These are phyloP conservation scores for Zaprionus bogoriensis DNA, from an alignment of 2,888 invertebrate species.

Conservation along the genomic window DNA sequence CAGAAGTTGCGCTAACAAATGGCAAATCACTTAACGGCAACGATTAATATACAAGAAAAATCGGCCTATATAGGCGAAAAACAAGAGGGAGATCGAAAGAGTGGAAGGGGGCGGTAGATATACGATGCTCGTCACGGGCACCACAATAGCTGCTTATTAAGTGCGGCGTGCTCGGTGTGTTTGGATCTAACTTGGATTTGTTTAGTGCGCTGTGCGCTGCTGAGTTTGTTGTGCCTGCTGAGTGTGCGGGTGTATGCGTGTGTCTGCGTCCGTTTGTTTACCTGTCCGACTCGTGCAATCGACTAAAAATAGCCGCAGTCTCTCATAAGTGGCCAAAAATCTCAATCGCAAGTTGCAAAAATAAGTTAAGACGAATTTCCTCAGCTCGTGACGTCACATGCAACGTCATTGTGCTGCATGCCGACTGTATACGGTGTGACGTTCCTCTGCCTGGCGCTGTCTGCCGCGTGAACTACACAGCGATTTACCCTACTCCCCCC, in stretches of 20 bases:
- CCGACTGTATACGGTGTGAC: no score
- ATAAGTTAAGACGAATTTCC: constrained; percentile 8
- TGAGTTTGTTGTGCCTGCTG: constrained; percentile 17
- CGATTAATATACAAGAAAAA: no score
- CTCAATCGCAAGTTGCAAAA: constrained; percentile 23
- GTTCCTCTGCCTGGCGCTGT: no score
- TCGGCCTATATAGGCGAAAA: no score
- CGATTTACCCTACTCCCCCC: neutral
- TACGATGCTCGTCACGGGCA: constrained; percentile 57
- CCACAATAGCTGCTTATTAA: constrained; percentile 68
- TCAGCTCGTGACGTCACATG: neutral
- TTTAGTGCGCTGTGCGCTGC: constrained; percentile 17
- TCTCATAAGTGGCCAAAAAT: constrained; percentile 27
- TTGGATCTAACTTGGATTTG: constrained; percentile 4
- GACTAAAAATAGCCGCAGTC: constrained; percentile 54
- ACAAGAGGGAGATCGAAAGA: no score
- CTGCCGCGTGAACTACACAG: no score
- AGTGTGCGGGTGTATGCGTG: neutral
- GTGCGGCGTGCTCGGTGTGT: constrained; percentile 33
- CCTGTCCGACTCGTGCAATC: constrained; percentile 61
- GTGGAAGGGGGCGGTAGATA: no score
- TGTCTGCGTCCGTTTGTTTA: constrained; percentile 36
- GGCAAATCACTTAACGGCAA: no score
- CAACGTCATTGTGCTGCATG: no score
- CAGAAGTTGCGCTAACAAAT: no score